Percentiles rank a stretch among this genome's conserved stretches.
These are phyloP conservation scores for Nasua narica DNA, from an alignment of 2,797 vertebrate species.

Conservation along the genomic window DNA sequence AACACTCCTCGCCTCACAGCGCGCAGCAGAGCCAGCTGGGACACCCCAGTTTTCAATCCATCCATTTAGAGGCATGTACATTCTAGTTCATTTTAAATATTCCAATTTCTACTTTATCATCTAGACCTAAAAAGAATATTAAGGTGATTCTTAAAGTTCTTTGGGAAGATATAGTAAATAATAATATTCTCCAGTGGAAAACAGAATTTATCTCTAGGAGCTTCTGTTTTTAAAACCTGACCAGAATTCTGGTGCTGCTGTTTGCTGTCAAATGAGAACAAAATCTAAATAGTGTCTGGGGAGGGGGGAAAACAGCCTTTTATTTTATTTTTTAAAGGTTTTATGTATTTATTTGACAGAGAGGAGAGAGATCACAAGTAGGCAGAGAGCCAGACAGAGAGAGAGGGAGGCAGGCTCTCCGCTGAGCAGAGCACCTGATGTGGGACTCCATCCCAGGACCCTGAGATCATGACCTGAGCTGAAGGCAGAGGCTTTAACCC, in stretches of 20 bases:
- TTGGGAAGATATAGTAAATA: background rate
- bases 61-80: background rate
- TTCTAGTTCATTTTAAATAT: background rate
- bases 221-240: slow-evolving; percentile 22
- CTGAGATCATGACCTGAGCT: too few species aligned
- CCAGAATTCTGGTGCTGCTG: background rate
- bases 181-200: background rate
- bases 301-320: background rate
- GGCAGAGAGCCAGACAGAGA: too few species aligned
- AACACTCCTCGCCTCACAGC: background rate
- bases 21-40: background rate
- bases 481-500: too few species aligned
- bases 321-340: too few species aligned
- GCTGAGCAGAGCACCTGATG: too few species aligned
- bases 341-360: too few species aligned
- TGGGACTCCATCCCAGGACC: too few species aligned
- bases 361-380: too few species aligned
- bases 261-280: background rate
- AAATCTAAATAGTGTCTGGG: background rate
- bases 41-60: background rate
- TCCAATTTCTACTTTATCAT: background rate
- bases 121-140: background rate
- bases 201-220: background rate
- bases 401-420: too few species aligned
- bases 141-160: background rate